Evolutionary conservation across 2,797 vertebrate genomes (phyloP), one percentile per base, ranked within the genome.

Genomic region (Hypotaenidia philippensis): DNA sequence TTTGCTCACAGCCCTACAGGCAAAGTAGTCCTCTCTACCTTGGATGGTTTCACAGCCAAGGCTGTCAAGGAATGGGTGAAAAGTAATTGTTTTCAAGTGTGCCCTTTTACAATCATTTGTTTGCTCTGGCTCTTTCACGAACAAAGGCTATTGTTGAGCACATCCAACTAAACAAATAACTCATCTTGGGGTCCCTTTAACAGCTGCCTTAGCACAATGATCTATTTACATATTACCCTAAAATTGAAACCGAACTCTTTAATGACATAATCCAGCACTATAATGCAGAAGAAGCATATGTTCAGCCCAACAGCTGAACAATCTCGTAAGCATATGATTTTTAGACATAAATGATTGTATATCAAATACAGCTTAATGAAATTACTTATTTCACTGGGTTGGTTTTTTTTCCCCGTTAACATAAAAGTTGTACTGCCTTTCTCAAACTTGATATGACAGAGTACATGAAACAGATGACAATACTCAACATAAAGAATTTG

Each of bases 1-100:
- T 92, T 97, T 93, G 81, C 95, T 92, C 95, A 59, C n/a, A 96
- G 85, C 65, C 89, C 38, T 34, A 94, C 87, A 97, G 74, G 87
- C 95, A 94, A 74, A 96, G 93, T 90, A 90, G 91, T 77, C 87
- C 90, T 90, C 91, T 95, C 97, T 98, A 97, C 97, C 97, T 98
- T 97, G 97, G 97, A 97, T 98, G 97, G 97, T 97, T 98, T 98
- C 98, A 97, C 97, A 98, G 97, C 97, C 98, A 98, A 97, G 96
- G 94, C 98, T 98, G 97, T 98, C 98, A 98, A 96, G 97, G 97
- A 97, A 97, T 98, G 98, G 98, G 97, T 98, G 98, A 98, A 98
- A 98, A 98, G 97, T 98, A 97, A 98, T 98, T 98, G 98, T 98
- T 98, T 98, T 98, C 98, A 98, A 98, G 97, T 98, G 98, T 98